Evolutionary conservation across 2,113 vertebrate species (phyloP).

Genomic region (Leucopternis melanops): DNA sequence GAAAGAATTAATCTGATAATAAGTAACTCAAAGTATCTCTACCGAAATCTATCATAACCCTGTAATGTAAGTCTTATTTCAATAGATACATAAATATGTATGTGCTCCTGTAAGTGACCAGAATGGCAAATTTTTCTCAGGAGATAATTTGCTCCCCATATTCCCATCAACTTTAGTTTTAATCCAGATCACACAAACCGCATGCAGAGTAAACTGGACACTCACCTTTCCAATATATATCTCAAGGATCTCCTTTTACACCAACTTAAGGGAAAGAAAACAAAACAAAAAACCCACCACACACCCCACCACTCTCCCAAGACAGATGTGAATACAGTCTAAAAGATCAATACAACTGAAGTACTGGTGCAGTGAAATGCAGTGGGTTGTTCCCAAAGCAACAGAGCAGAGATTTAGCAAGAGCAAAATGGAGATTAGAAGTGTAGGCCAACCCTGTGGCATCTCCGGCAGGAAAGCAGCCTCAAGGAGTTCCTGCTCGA

Average conservation of each 20-base stretch:
- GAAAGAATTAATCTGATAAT: neutral
- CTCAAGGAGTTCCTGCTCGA: neutral
- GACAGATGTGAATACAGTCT: neutral
- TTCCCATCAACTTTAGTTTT: neutral
- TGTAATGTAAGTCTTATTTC: neutral
- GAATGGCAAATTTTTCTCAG: neutral
- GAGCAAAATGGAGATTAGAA: neutral
- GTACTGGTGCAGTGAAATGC: neutral
- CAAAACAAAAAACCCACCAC: neutral
- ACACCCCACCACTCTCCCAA: no score
- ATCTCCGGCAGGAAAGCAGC: neutral
- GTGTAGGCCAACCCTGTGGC: neutral
- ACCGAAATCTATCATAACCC: neutral
- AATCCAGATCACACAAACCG: neutral
- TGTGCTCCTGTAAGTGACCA: neutral
- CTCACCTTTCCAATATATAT: neutral
- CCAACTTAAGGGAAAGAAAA: neutral
- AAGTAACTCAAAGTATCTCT: neutral
- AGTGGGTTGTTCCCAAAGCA: neutral
- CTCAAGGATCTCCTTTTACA: neutral
- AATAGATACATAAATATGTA: neutral
- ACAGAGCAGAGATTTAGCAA: neutral
- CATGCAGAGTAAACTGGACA: neutral
- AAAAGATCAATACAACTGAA: neutral
- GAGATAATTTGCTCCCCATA: neutral